Conservation (phyloP, 2,797 vertebrate genomes). For the Trematomus bernacchii region DNA sequence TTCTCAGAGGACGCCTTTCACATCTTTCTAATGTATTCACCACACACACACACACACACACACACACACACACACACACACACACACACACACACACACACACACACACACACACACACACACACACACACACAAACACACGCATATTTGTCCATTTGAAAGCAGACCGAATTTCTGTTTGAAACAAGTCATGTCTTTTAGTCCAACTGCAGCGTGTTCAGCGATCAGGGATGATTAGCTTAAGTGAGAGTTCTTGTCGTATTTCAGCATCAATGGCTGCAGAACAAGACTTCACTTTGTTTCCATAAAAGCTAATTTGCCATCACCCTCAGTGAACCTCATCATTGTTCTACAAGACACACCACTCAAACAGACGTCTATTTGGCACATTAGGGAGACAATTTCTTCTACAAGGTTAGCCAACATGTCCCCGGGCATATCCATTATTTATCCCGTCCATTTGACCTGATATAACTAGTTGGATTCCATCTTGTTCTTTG, state of each 20-base stretch:
- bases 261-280: constrained; percentile 55
- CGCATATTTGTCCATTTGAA: constrained; percentile 21
- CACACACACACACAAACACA: constrained; percentile 32
- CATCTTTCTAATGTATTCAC: constrained; percentile 84
- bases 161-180: constrained; percentile 1
- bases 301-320: constrained; percentile 35
- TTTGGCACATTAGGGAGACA: constrained; percentile 17
- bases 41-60: constrained; percentile 17
- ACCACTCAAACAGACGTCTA: constrained; percentile 23
- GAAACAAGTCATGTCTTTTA: neutral
- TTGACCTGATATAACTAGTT: constrained; percentile 22
- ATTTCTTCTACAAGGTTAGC: constrained; percentile 38
- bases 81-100: constrained; percentile 20
- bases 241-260: constrained; percentile 54
- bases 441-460: constrained; percentile 41
- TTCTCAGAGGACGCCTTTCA: constrained; percentile 86
- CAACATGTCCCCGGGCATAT: neutral
- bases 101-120: constrained; percentile 27
- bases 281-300: constrained; percentile 45
- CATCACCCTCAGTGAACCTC: constrained; percentile 12
- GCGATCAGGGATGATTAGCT: neutral
- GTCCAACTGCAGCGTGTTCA: constrained; percentile 1
- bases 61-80: constrained; percentile 12
- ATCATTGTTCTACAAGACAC: constrained; percentile 23
- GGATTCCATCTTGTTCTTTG: neutral